Percentiles rank a stretch among this genome's conserved stretches.
Evolutionary conservation across 2,888 invertebrate species (phyloP).

Genomic region (Drosophila niveifrons): DNA sequence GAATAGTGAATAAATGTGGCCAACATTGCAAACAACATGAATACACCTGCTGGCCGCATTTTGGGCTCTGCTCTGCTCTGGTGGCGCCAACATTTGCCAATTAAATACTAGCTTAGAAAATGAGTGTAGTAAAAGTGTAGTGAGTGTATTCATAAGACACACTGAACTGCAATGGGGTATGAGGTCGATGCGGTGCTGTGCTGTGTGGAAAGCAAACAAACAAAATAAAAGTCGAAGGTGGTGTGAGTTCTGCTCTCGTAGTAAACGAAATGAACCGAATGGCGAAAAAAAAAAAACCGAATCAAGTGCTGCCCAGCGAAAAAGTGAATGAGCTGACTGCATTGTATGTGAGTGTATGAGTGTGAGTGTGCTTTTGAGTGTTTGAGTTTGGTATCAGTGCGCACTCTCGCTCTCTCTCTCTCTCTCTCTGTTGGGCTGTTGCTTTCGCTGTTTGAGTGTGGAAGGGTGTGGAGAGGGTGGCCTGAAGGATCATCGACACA

Average conservation of each 20-base stretch:
- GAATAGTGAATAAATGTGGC: not conserved
- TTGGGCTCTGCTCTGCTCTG: constrained; percentile 53
- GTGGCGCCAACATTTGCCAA: constrained; percentile 68
- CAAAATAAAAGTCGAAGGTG: not conserved
- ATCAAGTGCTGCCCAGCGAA: constrained; percentile 54
- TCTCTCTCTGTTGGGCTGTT: constrained; percentile 37
- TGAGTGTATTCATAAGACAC: constrained; percentile 28
- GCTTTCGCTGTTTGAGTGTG: constrained; percentile 45
- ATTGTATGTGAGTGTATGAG: constrained; percentile 32
- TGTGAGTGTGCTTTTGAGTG: constrained; percentile 22
- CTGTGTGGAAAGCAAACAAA: not conserved
- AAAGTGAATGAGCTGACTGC: constrained; percentile 62
- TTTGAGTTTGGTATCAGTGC: constrained; percentile 61
- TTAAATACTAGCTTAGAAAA: constrained; percentile 57
- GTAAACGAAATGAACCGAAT: constrained; percentile 72
- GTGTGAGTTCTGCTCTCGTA: constrained; percentile 30
- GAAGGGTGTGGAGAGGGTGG: constrained; percentile 57
- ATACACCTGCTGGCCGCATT: constrained; percentile 55
- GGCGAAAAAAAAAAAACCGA: constrained; percentile 45
- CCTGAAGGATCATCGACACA: constrained; percentile 86
- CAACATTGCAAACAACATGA: constrained; percentile 29
- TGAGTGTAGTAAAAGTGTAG: not conserved
- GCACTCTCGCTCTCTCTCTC: constrained; percentile 67
- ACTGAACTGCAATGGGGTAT: constrained; percentile 11
- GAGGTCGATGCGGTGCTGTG: constrained; percentile 26